phyloP scores from a whole-genome alignment of 2,797 vertebrate genomes.

The Alosa sapidissima region DNA sequence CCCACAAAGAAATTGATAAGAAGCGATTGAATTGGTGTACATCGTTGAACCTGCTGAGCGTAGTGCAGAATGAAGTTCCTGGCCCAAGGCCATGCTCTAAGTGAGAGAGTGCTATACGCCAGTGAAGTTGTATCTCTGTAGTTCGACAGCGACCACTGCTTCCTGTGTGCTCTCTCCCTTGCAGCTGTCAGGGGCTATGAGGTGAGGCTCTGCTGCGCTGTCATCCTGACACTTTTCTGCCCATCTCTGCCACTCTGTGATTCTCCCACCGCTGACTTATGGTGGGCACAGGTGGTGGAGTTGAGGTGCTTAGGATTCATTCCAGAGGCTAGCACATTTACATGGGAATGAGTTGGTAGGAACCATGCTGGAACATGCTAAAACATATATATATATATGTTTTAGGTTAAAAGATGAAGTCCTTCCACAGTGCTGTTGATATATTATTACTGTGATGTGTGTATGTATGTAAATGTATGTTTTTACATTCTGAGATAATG shows the following conservation, averaged over 20 bases:
- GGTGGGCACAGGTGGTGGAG: background rate
- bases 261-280: background rate
- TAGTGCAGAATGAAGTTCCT: background rate
- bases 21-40: slow-evolving; percentile 37
- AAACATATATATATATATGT: background rate
- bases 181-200: background rate
- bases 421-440: no score
- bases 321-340: background rate
- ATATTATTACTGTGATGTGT: no score
- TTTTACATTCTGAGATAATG: no score
- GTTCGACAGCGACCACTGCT: background rate
- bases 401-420: background rate
- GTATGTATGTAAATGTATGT: no score
- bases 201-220: background rate
- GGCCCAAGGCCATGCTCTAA: background rate
- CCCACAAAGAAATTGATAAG: background rate
- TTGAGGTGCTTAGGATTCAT: background rate
- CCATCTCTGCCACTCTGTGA: background rate
- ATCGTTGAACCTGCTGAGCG: slow-evolving; percentile 50
- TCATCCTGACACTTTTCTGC: background rate
- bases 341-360: background rate
- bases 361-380: no score
- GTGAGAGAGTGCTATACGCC: background rate
- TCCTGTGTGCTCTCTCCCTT: background rate
- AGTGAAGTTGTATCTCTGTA: background rate